phyloP scores from a whole-genome alignment of 2,888 invertebrate genomes.

The Drosophila recens region DNA sequence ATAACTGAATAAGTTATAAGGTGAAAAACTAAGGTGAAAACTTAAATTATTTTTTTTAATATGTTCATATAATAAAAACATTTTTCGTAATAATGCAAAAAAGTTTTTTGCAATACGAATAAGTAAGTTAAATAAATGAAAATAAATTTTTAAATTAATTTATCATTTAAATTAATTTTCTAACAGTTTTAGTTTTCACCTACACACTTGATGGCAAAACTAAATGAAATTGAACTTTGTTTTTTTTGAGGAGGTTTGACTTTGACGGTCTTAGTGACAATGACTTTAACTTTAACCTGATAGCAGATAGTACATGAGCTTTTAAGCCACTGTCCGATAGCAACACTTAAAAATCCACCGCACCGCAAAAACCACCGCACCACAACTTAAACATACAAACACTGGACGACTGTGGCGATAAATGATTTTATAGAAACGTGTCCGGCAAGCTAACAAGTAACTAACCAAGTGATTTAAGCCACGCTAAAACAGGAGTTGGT shows the following conservation, averaged over 20 bases:
- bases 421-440: slow-evolving; percentile 52
- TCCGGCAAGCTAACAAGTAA: slow-evolving; percentile 45
- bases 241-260: background rate
- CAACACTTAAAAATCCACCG: background rate
- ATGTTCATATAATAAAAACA: too few species aligned
- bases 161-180: background rate
- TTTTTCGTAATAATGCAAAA: too few species aligned
- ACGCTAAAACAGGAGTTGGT: slow-evolving; percentile 11
- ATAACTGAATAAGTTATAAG: background rate
- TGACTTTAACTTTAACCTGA: slow-evolving; percentile 22
- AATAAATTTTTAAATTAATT: background rate
- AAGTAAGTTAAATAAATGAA: background rate
- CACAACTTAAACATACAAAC: background rate
- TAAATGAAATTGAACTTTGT: background rate
- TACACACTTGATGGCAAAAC: slow-evolving; percentile 34
- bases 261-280: slow-evolving; percentile 10
- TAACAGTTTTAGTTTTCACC: slow-evolving; percentile 10
- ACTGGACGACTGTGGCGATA: slow-evolving; percentile 6
- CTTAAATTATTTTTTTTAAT: too few species aligned
- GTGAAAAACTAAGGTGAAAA: too few species aligned
- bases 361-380: background rate
- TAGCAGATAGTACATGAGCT: slow-evolving; percentile 33
- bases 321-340: slow-evolving; percentile 40
- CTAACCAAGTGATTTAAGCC: slow-evolving; percentile 10
- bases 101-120: too few species aligned